These are phyloP conservation scores for Mormyrus iriodes DNA, from an alignment of 2,113 vertebrate genomes.

Conservation along the genomic window DNA sequence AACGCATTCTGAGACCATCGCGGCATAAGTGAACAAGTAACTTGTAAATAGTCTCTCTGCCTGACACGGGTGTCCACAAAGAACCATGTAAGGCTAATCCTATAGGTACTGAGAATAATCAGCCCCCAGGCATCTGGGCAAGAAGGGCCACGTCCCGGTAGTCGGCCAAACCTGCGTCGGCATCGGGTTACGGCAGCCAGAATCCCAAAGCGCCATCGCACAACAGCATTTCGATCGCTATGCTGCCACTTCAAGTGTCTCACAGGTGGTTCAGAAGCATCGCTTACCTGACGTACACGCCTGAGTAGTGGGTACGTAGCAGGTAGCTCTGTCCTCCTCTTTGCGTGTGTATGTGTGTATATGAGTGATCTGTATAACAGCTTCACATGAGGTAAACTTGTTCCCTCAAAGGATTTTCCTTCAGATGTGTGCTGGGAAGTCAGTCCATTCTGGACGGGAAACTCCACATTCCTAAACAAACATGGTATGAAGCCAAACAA, in stretches of 20 bases:
- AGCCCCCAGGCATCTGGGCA: not conserved
- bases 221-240: not conserved
- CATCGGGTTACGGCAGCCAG: not conserved
- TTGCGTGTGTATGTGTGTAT: not conserved
- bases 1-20: not conserved
- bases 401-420: not conserved
- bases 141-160: not conserved
- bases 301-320: too few species aligned
- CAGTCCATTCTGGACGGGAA: not conserved
- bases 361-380: not conserved
- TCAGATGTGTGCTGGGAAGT: not conserved
- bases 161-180: not conserved
- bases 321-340: not conserved
- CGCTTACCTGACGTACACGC: not conserved
- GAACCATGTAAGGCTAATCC: not conserved
- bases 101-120: not conserved
- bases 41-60: not conserved
- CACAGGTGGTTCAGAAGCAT: not conserved
- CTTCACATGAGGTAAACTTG: not conserved
- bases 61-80: not conserved
- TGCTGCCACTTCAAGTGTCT: not conserved
- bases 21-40: not conserved
- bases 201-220: too few species aligned
- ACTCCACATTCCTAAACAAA: not conserved
- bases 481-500: not conserved